These are phyloP conservation scores for Eupithecia inturbata DNA, from an alignment of 2,888 invertebrate genomes.

Conservation along the genomic window DNA sequence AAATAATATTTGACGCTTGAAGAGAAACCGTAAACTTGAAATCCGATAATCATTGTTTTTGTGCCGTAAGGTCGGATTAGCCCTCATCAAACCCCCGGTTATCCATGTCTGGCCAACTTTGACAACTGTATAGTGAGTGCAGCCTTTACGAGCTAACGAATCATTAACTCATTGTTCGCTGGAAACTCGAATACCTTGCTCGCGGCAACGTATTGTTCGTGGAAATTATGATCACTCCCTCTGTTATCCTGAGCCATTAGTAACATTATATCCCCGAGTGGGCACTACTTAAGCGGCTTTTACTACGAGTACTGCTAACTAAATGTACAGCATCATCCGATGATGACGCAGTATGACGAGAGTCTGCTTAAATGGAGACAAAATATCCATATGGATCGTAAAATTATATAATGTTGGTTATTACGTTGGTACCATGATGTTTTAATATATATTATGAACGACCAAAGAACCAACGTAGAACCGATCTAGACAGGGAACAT, in stretches of 20 bases:
- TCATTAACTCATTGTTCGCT: conserved; percentile 77
- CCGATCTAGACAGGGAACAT: background rate
- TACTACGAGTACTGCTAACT: background rate
- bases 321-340: conserved; percentile 35
- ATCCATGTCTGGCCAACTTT: conserved; percentile 60
- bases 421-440: background rate
- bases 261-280: conserved; percentile 68
- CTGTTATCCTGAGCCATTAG: conserved; percentile 72
- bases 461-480: background rate
- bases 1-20: conserved; percentile 23
- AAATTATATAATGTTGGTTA: background rate
- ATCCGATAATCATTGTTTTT: conserved; percentile 44
- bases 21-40: conserved; percentile 27
- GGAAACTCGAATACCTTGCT: conserved; percentile 69
- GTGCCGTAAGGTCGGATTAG: conserved; percentile 44
- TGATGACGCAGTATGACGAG: background rate
- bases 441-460: background rate
- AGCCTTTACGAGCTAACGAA: conserved; percentile 71
- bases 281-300: conserved; percentile 4
- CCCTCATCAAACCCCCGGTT: conserved; percentile 62
- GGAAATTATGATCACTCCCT: conserved; percentile 76
- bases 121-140: conserved; percentile 65
- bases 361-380: background rate
- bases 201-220: conserved; percentile 70
- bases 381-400: background rate